phyloP scores from a whole-genome alignment of 1,140 invertebrate species.

The Zaprionus davidi region DNA sequence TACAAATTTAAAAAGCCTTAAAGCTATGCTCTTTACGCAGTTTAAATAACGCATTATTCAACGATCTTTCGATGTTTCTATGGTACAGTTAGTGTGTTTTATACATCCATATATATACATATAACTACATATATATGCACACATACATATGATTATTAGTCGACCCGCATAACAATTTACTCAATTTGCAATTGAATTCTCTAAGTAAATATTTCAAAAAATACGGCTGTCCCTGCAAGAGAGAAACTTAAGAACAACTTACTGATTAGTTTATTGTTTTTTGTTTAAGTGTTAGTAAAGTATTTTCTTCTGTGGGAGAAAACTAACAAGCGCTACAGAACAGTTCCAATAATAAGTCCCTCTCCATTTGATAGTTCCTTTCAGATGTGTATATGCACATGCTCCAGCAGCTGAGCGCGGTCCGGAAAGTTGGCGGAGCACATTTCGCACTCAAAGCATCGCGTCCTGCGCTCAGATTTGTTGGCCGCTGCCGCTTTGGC shows the following conservation, averaged over 20 bases:
- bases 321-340: constrained; percentile 25
- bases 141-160: constrained; percentile 31
- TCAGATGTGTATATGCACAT: constrained; percentile 93
- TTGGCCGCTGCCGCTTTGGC: constrained; percentile 60
- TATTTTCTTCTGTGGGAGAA: neutral
- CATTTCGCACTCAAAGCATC: constrained; percentile 90
- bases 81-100: constrained; percentile 41
- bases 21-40: constrained; percentile 61
- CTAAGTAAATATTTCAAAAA: constrained; percentile 50
- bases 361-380: constrained; percentile 14
- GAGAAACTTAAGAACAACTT: constrained; percentile 42
- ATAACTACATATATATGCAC: constrained; percentile 18
- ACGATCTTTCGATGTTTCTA: constrained; percentile 60
- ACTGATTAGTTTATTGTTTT: constrained; percentile 22
- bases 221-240: constrained; percentile 26
- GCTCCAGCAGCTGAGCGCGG: constrained; percentile 89
- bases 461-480: constrained; percentile 62
- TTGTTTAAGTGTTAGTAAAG: constrained; percentile 12
- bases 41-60: constrained; percentile 74
- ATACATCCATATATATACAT: constrained; percentile 22
- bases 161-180: constrained; percentile 22
- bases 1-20: constrained; percentile 79
- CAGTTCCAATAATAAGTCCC: constrained; percentile 43
- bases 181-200: constrained; percentile 50
- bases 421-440: constrained; percentile 90